Base-by-base conservation (phyloP, 2,888 invertebrate species). In the Endomychus coccineus region DNA sequence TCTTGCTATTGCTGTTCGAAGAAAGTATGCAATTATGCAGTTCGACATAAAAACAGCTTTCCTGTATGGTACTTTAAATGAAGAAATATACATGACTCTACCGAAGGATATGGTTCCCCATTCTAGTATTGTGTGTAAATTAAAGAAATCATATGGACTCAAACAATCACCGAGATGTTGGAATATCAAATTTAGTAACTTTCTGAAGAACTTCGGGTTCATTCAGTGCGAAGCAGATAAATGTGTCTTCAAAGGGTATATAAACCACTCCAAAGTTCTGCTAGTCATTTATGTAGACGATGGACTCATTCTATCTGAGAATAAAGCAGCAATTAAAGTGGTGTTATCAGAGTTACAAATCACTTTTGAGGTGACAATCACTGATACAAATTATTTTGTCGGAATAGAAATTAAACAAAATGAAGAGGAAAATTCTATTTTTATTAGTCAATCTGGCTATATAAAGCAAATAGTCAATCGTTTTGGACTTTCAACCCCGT, bases 241-340 rank as follows among this genome's bases (percentile, higher is more conserved):
- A 7, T 33, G 33, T 17, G 5, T 33, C 2, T 24, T n/a, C 24
- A 6, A 1, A 11, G n/a, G 22, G 5, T 2, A 25, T 16, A n/a
- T 17, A 51, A 5, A 25, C 1, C 13, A 14, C 3, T 6, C 11
- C 11, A 35, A 12, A 2, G 17, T 19, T 15, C 5, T 12, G 7
- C 25, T 43, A 11, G 27, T 22, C 2, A 10, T 40, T 2, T 43
- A 34, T 22, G 43, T 60, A 9, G 59, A 59, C 27, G 58, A 59
- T 43, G 56, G 57, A 4, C 32, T 59, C 5, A 40, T 56, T 39
- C 32, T 35, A n/a, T 36, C 28, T 15, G 16, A 16, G 4, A 25
- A 27, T 38, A 14, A 24, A 29, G 16, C 28, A 5, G 36, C 15
- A 16, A 3, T 23, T 10, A 12, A 33, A 15, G 16, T 3, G 5